These are phyloP conservation scores for Hippoglossus hippoglossus DNA, from an alignment of 2,797 vertebrate genomes.

Conservation along the genomic window DNA sequence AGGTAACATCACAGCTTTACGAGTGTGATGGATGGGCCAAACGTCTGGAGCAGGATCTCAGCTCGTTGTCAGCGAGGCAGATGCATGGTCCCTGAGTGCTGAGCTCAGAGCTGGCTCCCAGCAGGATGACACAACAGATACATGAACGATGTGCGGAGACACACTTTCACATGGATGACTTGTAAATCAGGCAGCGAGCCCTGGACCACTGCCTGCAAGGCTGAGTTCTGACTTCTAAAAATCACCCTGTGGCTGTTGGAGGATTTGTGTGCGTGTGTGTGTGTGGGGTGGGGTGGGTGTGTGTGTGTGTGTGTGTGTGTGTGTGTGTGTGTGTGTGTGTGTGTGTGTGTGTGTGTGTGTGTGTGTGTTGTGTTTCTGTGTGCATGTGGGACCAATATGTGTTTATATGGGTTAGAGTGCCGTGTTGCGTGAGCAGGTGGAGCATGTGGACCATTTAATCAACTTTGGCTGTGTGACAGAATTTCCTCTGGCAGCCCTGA, in stretches of 20 bases:
- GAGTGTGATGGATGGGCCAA: slow-evolving; percentile 38
- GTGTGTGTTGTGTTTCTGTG: slow-evolving; percentile 3
- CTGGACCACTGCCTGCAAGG: slow-evolving; percentile 35
- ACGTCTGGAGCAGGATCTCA: slow-evolving; percentile 50
- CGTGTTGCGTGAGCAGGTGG: slow-evolving; percentile 48
- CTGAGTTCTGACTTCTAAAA: slow-evolving; percentile 16
- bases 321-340: slow-evolving; percentile 1
- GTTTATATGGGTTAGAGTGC: slow-evolving; percentile 20
- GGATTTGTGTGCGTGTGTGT: background rate
- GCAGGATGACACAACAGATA: slow-evolving; percentile 65
- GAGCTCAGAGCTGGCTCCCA: slow-evolving; percentile 66
- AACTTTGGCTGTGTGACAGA: slow-evolving; percentile 31
- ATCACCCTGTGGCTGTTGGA: slow-evolving; percentile 2
- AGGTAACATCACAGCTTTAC: slow-evolving; percentile 51
- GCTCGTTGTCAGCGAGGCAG: slow-evolving; percentile 54
- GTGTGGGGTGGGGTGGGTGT: slow-evolving; percentile 13
- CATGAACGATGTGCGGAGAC: slow-evolving; percentile 32
- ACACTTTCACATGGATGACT: slow-evolving; percentile 35
- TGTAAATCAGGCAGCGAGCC: slow-evolving; percentile 59
- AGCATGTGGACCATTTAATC: slow-evolving; percentile 5
- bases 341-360: background rate
- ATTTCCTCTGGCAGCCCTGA: slow-evolving; percentile 31
- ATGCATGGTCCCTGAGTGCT: slow-evolving; percentile 71
- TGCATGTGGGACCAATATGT: slow-evolving; percentile 15
- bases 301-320: slow-evolving; percentile 1